Evolutionary conservation across 2,888 invertebrate species (phyloP), one percentile per base, ranked within the genome.

Genomic region (Lampropteryx suffumata): DNA sequence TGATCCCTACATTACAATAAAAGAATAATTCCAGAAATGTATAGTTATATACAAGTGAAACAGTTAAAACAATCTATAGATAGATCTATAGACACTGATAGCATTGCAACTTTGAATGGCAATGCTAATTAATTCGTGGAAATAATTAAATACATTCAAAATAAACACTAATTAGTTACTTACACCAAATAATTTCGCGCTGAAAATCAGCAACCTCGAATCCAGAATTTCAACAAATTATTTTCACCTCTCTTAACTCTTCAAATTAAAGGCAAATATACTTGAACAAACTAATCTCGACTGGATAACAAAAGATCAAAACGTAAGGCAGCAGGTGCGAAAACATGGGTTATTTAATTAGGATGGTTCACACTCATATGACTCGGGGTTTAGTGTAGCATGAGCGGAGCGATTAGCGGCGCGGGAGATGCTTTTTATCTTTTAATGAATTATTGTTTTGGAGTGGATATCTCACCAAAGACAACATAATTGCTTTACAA

Each of bases 331-430:
- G 50, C 61, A 58, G 61, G 61, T 61, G 61, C 43, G 58, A 50
- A 61, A 58, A 61, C 61, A 58, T 36, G 52, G 46, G 50, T 49
- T 61, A 61, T 61, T 57, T 61, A 61, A 61, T 61, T 61, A 61
- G 42, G 48, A 28, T 44, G 48, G 44, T 53, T 48, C 48, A 53
- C 34, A 43, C 53, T 40, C 40, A 37, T 40, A 53, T 36, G 48
- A 36, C 26, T 35, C 9, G 13, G 26, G 34, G 1, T 3, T n/a
- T 2, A 7, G 13, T 2, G 11, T 2, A 4, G 7, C 12, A 49
- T 29, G 14, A 28, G 40, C 48, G 11, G 14, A 49, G 44, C 48
- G 48, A 35, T 21, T 6, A 34, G 21, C 34, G 21, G 34, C 14
- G 34, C 21, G 17, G 34, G 3, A 6, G 6, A 5, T 24, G 17